Percentiles rank a stretch among this genome's conserved stretches.
Evolutionary conservation across 2,113 vertebrate species (phyloP).

Genomic region (Nansenia antarctica): DNA sequence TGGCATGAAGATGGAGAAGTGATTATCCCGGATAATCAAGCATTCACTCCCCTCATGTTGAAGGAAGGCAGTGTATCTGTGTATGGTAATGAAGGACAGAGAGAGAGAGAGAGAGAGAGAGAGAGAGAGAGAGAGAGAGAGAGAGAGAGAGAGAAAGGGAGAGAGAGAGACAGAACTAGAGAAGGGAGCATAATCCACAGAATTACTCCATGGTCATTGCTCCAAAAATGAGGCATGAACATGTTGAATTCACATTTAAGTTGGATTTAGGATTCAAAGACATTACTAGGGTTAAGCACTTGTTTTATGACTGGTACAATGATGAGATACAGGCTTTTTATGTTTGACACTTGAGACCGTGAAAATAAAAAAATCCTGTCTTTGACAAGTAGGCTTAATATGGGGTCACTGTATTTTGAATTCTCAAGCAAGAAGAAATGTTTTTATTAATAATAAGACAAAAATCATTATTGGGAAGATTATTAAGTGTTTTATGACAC

Average conservation of each 20-base stretch:
- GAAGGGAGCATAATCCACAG: slow-evolving; percentile 52
- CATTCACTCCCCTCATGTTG: slow-evolving; percentile 65
- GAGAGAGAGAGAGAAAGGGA: neutral
- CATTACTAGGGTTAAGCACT: slow-evolving; percentile 56
- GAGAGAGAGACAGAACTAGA: slow-evolving; percentile 1
- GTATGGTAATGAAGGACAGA: slow-evolving; percentile 56
- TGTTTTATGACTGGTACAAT: slow-evolving; percentile 63
- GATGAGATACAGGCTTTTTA: slow-evolving; percentile 63
- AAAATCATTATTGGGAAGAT: too few species aligned
- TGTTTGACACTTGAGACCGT: slow-evolving; percentile 54
- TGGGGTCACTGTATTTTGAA: slow-evolving; percentile 43
- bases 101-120: neutral
- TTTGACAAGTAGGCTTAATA: slow-evolving; percentile 34
- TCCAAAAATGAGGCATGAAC: slow-evolving; percentile 42
- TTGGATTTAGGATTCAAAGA: slow-evolving; percentile 59
- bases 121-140: neutral
- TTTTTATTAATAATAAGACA: too few species aligned
- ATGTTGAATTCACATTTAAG: slow-evolving; percentile 56
- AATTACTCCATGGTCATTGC: slow-evolving; percentile 53
- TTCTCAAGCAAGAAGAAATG: slow-evolving; percentile 49
- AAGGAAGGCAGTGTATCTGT: slow-evolving; percentile 51
- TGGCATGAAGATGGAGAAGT: slow-evolving; percentile 59
- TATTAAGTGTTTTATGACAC: slow-evolving; percentile 2
- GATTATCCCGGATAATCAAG: slow-evolving; percentile 73
- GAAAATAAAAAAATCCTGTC: slow-evolving; percentile 53